Base-by-base conservation (phyloP, 2,888 invertebrate species). In the Cybosia mesomella region DNA sequence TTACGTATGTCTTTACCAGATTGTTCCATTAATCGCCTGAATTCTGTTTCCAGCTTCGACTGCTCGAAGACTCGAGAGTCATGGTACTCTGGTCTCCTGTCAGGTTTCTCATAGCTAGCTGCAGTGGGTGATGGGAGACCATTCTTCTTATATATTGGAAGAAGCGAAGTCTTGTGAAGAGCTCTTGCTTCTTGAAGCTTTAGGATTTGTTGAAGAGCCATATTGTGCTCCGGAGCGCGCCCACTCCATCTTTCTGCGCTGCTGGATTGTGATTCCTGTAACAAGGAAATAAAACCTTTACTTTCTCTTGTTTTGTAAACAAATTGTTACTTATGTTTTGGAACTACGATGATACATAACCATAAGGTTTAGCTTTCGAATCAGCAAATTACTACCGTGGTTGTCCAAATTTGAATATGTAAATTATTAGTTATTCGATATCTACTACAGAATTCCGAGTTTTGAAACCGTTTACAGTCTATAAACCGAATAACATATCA, bases 171-270 rank as follows among this genome's bases (percentile, higher is more conserved):
- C 95, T 96, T 93, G 88, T 94, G 93, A 18, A 93, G 87, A 82
- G 98, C 97, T 90, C 98, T 96, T 73, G 98, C 98, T 95, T 98
- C 98, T 86, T 97, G 97, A 85, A 98, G 98, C 84, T 98, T 96
- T 84, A 98, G 96, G 91, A 98, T 98, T 94, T 98, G 98, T 91
- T 98, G 98, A 80, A 98, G 96, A 81, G 98, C 98, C 94, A 98
- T 96, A 88, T 97, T 97, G 95, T 98, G 98, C 94, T 98, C 98
- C 90, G 98, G 97, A 83, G 97, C 97, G 89, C 97, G 97, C 88
- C 98, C 97, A 86, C 97, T 97, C 98, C 98, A 98, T 96, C 97
- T 96, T 95, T 98, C 98, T 92, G 98, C 96, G 87, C 97, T 96
- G 90, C 96, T 96, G 83, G 98, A 97, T 92, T 97, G 96, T 83